Conservation (phyloP, 2,797 vertebrate genomes). For the Euphonia xanthogaster region DNA sequence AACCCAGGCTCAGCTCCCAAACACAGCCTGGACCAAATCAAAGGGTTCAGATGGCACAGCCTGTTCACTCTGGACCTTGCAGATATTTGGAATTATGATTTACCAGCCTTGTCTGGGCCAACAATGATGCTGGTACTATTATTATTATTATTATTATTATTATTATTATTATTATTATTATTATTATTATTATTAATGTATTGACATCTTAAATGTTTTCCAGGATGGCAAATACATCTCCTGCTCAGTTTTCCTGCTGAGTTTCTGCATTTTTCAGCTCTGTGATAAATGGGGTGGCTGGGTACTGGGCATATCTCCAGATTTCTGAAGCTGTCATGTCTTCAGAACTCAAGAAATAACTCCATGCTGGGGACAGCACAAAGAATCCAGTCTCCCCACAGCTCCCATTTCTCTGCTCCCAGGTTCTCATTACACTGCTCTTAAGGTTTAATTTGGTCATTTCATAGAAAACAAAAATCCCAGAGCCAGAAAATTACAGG, state of each 20-base stretch:
- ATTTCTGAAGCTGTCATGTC: background rate
- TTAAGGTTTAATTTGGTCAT: background rate
- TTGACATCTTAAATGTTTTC: background rate
- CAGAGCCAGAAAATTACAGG: background rate
- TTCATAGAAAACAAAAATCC: background rate
- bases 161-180: background rate
- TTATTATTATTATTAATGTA: background rate
- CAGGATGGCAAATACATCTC: background rate
- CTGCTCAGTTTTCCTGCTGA: background rate
- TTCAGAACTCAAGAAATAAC: background rate
- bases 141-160: background rate
- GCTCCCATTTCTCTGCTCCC: background rate
- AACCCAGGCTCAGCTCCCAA: background rate
- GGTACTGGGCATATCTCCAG: background rate
- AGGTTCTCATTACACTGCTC: background rate
- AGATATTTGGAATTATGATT: background rate
- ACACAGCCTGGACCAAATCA: background rate
- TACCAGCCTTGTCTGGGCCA: background rate
- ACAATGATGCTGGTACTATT: background rate
- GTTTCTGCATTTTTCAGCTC: background rate
- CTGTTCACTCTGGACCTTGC: background rate
- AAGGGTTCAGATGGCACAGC: constrained; percentile 8
- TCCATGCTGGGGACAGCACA: background rate
- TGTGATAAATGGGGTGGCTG: background rate
- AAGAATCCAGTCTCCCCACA: background rate